phyloP scores from a whole-genome alignment of 2,888 invertebrate genomes.

The Lochmaea capreae region DNA sequence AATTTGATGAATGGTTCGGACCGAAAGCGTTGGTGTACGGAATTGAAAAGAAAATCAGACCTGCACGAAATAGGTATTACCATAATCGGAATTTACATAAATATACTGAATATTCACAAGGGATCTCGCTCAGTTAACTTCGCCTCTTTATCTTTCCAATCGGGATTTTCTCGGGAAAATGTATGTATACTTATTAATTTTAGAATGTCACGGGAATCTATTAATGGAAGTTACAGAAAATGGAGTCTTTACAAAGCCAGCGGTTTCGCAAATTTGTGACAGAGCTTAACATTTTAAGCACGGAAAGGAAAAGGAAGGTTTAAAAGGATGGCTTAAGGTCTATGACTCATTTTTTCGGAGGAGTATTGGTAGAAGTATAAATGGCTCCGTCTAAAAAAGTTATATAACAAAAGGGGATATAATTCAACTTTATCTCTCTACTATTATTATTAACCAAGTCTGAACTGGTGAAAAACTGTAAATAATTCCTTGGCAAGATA shows the following conservation, averaged over 20 bases:
- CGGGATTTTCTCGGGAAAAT: slow-evolving; percentile 32
- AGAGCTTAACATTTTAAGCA: not conserved
- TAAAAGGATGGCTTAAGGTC: too few species aligned
- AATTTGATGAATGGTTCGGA: slow-evolving; percentile 22
- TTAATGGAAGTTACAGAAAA: slow-evolving; percentile 19
- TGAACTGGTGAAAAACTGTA: too few species aligned
- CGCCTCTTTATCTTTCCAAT: slow-evolving; percentile 40
- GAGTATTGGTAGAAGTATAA: too few species aligned
- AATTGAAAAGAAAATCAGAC: slow-evolving; percentile 50
- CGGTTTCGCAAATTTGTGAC: not conserved
- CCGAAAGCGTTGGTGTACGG: slow-evolving; percentile 25
- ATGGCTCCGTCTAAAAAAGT: too few species aligned
- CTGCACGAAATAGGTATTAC: slow-evolving; percentile 49
- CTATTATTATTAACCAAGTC: too few species aligned
- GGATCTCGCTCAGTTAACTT: slow-evolving; percentile 39
- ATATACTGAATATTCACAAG: slow-evolving; percentile 52
- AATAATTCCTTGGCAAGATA: too few species aligned
- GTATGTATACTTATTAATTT: slow-evolving; percentile 43
- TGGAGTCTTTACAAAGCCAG: not conserved
- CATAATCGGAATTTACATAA: slow-evolving; percentile 52
- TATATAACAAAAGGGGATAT: too few species aligned
- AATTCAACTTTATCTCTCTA: too few species aligned
- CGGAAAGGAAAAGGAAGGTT: too few species aligned
- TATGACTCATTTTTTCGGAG: too few species aligned
- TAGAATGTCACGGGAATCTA: slow-evolving; percentile 35